Evolutionary conservation across 2,113 vertebrate species (phyloP).

Genomic region (Malurus alboscapulatus): DNA sequence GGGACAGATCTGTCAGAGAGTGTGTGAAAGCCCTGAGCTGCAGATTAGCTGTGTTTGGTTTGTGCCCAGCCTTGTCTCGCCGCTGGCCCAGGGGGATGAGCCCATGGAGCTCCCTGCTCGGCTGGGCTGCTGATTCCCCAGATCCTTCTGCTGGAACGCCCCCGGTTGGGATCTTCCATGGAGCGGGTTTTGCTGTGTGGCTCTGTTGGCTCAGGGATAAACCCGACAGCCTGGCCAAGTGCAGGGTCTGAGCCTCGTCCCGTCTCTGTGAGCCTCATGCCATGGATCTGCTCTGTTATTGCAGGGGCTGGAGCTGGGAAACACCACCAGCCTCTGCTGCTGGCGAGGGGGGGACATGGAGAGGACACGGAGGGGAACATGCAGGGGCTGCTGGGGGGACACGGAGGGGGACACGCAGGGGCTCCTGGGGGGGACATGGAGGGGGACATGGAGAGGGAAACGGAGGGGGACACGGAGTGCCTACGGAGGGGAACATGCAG

Average conservation of each 20-base stretch:
- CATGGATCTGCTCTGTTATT: neutral
- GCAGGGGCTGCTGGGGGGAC: too few relatives aligned
- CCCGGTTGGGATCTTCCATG: neutral
- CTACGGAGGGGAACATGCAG: too few relatives aligned
- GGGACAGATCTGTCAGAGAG: neutral
- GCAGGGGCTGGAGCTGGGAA: neutral
- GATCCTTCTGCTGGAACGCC: neutral
- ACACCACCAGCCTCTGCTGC: neutral
- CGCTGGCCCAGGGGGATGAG: neutral
- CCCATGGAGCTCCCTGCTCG: neutral
- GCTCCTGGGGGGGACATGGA: too few relatives aligned
- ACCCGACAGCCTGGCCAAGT: accelerated
- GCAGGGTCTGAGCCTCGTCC: neutral
- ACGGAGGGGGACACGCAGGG: too few relatives aligned
- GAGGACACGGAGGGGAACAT: too few relatives aligned
- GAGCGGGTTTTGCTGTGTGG: neutral
- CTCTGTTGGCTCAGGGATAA: neutral
- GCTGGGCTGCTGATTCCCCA: neutral
- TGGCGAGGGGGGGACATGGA: neutral
- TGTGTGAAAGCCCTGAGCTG: neutral
- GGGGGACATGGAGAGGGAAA: too few relatives aligned
- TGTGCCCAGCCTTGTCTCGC: neutral
- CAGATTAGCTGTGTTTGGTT: neutral
- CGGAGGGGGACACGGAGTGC: too few relatives aligned
- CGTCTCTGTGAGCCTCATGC: neutral